These are phyloP conservation scores for Catalaphyllia jardinei DNA, from an alignment of 64 coral and sea anemone genomes.

Conservation along the genomic window DNA sequence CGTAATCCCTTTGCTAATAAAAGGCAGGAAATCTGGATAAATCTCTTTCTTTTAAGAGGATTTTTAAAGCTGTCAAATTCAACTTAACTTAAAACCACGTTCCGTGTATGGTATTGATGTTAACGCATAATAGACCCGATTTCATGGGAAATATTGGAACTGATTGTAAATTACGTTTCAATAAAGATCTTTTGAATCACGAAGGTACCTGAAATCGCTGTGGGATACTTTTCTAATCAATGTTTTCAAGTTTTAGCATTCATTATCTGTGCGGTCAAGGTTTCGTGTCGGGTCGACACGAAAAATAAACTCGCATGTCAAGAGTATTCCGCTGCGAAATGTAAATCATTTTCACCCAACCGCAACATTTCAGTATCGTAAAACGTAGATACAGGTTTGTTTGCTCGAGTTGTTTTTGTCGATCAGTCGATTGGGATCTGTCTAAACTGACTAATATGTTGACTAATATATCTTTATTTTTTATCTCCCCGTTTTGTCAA, in stretches of 20 bases:
- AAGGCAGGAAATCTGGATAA: slow-evolving; percentile 3
- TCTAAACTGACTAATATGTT: not conserved
- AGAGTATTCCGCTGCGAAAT: not conserved
- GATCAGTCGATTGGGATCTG: slow-evolving; percentile 8
- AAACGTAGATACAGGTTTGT: slow-evolving; percentile 40
- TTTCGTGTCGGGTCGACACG: not conserved
- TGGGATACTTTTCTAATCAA: not conserved
- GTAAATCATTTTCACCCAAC: slow-evolving; percentile 4
- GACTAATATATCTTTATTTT: slow-evolving; percentile 24
- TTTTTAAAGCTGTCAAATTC: slow-evolving; percentile 5
- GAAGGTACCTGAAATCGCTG: not conserved
- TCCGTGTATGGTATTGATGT: not conserved
- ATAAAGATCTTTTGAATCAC: not conserved
- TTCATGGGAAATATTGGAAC: not conserved
- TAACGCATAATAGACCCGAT: not conserved
- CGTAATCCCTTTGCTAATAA: not conserved
- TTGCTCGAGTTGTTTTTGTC: slow-evolving; percentile 7
- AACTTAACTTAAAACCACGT: slow-evolving; percentile 21
- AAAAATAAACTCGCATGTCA: not conserved
- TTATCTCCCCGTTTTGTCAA: slow-evolving; percentile 4
- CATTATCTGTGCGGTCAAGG: not conserved
- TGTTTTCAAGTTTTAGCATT: too few relatives aligned
- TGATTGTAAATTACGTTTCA: not conserved
- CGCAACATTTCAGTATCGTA: not conserved
- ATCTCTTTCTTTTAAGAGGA: slow-evolving; percentile 37